These are phyloP conservation scores for Charadrius vociferus DNA, from an alignment of 2,113 vertebrate species.

Conservation along the genomic window DNA sequence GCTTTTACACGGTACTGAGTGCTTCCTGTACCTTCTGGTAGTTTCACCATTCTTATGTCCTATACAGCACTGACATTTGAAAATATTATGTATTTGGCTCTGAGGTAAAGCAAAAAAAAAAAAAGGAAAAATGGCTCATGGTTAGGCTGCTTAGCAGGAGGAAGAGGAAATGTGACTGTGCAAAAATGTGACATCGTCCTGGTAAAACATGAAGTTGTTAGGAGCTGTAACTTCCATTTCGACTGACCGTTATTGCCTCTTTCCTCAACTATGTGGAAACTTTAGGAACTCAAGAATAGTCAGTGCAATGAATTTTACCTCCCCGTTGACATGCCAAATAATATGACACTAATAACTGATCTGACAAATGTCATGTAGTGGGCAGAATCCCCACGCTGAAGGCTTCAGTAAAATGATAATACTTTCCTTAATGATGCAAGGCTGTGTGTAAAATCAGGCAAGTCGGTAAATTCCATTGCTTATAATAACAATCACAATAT, in stretches of 20 bases:
- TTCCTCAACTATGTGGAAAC: neutral
- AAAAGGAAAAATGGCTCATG: neutral
- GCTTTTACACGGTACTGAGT: neutral
- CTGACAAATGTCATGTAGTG: neutral
- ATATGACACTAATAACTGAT: neutral
- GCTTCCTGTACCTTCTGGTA: neutral
- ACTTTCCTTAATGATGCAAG: neutral
- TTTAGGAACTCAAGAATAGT: neutral
- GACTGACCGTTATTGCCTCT: neutral
- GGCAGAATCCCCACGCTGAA: neutral
- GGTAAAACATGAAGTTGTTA: neutral
- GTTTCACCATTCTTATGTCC: neutral
- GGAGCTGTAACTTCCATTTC: neutral
- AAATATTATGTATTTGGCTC: neutral
- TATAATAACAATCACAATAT: rapidly evolving
- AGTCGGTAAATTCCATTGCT: neutral
- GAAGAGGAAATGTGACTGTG: neutral
- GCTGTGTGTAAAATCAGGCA: neutral
- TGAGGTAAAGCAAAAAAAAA: neutral
- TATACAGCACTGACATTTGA: neutral
- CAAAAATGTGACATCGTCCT: neutral
- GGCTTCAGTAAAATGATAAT: neutral
- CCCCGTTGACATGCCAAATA: neutral
- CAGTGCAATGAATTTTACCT: neutral
- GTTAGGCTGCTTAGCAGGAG: neutral